Evolutionary conservation across 2,888 invertebrate genomes (phyloP).

Genomic region (Teleogryllus oceanicus): DNA sequence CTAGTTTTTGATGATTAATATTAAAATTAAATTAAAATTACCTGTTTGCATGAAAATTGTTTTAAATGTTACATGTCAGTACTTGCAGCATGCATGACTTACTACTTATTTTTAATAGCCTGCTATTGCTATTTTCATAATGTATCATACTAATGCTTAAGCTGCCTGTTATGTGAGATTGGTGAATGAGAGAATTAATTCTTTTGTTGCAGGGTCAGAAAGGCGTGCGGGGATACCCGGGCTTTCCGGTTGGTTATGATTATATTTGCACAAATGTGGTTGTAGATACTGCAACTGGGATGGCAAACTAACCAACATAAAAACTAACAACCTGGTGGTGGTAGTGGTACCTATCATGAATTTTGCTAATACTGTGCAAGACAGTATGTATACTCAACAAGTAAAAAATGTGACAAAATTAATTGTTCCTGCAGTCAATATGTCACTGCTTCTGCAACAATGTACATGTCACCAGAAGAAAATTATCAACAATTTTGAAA

Average conservation of each 20-base stretch:
- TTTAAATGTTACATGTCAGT: not conserved
- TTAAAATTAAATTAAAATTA: not conserved
- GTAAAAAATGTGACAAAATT: no score
- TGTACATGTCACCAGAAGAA: no score
- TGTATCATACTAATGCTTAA: conserved; percentile 22
- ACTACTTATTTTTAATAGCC: not conserved
- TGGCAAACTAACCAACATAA: not conserved
- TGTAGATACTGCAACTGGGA: not conserved
- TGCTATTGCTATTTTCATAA: not conserved
- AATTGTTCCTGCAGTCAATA: no score
- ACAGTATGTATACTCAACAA: no score
- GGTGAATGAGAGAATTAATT: conserved; percentile 34
- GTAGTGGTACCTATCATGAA: not conserved
- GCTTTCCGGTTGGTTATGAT: conserved; percentile 54
- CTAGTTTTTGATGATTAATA: not conserved
- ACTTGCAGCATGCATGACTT: not conserved
- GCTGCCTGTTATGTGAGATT: conserved; percentile 12
- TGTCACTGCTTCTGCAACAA: no score
- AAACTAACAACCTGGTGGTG: not conserved
- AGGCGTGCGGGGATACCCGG: conserved; percentile 56
- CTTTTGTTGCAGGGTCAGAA: conserved; percentile 55
- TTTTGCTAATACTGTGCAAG: no score
- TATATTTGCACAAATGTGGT: conserved; percentile 38
- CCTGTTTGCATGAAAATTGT: not conserved
- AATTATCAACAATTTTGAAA: no score